Percentiles rank a stretch among this genome's conserved stretches.
phyloP scores from a whole-genome alignment of 2,888 invertebrate genomes.

The Lasioglossum morio region DNA sequence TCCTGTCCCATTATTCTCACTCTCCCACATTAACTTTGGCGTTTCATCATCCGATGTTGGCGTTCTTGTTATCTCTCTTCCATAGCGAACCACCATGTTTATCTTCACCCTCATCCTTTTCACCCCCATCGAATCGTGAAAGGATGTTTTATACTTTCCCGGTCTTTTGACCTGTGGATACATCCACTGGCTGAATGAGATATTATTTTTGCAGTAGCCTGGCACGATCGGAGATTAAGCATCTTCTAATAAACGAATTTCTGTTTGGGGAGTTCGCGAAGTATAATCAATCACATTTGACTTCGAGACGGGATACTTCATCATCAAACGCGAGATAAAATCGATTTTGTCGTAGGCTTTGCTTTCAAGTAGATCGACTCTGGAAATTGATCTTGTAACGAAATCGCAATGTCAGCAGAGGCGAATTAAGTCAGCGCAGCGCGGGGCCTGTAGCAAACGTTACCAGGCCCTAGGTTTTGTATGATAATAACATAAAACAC shows the following conservation, averaged over 20 bases:
- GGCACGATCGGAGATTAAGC: background rate
- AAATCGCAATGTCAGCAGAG: background rate
- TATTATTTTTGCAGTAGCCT: background rate
- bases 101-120: background rate
- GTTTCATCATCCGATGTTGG: conserved; percentile 7
- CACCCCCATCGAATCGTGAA: background rate
- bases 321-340: background rate
- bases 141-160: background rate
- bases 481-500: too few relatives aligned
- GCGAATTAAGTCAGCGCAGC: too few relatives aligned
- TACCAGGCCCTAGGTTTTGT: too few relatives aligned
- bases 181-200: background rate
- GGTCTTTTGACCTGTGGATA: background rate
- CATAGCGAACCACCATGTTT: background rate
- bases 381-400: background rate
- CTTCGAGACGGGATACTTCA: background rate
- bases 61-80: background rate
- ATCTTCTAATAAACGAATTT: background rate
- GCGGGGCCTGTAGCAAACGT: too few relatives aligned
- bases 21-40: conserved; percentile 11
- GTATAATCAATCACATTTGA: background rate
- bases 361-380: background rate
- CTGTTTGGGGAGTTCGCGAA: background rate
- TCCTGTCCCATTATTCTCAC: conserved; percentile 1
- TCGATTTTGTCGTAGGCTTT: background rate